Percentiles rank a stretch among this genome's conserved stretches.
Evolutionary conservation across 30 jellyfish, hydroid and myxozoan species (phyloP).

Genomic region (Aurelia sp.): DNA sequence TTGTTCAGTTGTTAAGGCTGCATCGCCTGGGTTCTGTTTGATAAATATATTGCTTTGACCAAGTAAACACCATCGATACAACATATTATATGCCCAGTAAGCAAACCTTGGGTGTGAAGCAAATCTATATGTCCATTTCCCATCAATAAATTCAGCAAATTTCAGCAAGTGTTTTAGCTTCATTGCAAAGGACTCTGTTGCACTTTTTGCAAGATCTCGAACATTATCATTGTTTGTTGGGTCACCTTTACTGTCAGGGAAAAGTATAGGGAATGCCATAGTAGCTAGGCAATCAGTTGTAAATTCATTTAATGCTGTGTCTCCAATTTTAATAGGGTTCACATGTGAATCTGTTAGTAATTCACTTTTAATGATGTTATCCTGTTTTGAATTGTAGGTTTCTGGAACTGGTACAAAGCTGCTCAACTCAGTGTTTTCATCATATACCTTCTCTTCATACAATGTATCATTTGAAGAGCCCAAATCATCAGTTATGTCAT

Average conservation of each 20-base stretch:
- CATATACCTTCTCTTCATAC: neutral
- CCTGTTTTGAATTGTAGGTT: neutral
- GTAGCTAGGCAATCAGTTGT: constrained; percentile 28
- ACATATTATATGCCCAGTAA: constrained; percentile 11
- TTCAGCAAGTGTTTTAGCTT: neutral
- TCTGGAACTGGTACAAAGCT: neutral
- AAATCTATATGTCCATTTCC: constrained; percentile 20
- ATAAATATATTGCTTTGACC: constrained; percentile 5
- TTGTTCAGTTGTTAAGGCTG: constrained; percentile 8
- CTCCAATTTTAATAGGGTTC: neutral
- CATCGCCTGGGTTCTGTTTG: constrained; percentile 31
- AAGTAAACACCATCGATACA: neutral
- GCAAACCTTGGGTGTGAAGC: constrained; percentile 26
- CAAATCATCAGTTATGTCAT: neutral
- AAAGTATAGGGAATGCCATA: constrained; percentile 63
- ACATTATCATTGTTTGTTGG: constrained; percentile 15
- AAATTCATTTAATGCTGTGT: constrained; percentile 20
- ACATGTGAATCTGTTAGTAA: neutral
- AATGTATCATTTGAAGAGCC: neutral
- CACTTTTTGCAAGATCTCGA: constrained; percentile 23
- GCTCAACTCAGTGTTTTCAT: neutral
- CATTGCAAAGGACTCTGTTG: constrained; percentile 3
- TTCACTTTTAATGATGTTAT: neutral
- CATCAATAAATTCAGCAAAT: constrained; percentile 14
- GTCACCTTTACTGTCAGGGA: too few species aligned